Conservation (phyloP, 2,113 vertebrate species). For the Hypomesus transpacificus region DNA sequence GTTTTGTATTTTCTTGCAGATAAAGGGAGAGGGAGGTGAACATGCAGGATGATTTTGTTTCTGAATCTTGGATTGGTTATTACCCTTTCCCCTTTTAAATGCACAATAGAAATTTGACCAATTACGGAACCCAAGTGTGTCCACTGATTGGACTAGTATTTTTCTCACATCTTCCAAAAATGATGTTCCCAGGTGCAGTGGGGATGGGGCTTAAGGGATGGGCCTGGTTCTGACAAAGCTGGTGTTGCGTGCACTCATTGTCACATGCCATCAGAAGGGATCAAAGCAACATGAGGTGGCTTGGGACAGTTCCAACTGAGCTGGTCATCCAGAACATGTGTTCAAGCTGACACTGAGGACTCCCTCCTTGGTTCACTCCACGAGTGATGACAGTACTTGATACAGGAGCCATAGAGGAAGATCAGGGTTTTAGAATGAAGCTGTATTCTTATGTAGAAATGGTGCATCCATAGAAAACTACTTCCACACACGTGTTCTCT, state of each 20-base stretch:
- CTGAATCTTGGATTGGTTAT: background rate
- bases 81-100: slow-evolving; percentile 23
- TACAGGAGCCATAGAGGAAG: background rate
- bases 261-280: too few relatives aligned
- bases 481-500: background rate
- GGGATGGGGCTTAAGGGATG: too few relatives aligned
- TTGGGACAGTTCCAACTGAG: too few relatives aligned
- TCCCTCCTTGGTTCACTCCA: background rate
- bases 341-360: background rate
- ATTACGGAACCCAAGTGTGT: background rate
- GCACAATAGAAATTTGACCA: background rate
- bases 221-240: too few relatives aligned
- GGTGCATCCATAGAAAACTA: slow-evolving; percentile 9
- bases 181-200: too few relatives aligned
- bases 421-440: background rate
- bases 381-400: background rate
- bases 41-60: background rate
- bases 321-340: too few relatives aligned
- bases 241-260: too few relatives aligned
- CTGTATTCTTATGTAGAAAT: slow-evolving; percentile 10
- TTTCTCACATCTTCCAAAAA: too few relatives aligned
- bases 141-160: too few relatives aligned
- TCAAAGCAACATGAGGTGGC: too few relatives aligned
- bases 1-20: background rate
- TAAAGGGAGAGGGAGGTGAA: background rate